A percentile compares a stretch with the other conserved stretches of the same genome.
Evolutionary conservation across 2,113 vertebrate species (phyloP).

Genomic region (Hassar affinis): DNA sequence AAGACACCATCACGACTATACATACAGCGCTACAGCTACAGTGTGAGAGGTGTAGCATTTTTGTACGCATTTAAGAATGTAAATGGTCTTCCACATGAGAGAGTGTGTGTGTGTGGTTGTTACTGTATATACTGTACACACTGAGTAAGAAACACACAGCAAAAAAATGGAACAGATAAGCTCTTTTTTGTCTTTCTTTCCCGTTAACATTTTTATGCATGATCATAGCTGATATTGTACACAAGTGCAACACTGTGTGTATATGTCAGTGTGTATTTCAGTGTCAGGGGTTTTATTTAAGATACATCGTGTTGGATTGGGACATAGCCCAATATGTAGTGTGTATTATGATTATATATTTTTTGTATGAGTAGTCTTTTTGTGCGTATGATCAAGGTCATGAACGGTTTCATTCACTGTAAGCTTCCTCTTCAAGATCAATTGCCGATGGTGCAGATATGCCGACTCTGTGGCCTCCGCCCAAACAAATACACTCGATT

Average conservation of each 20-base stretch:
- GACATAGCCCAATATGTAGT: background rate
- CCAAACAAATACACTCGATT: background rate
- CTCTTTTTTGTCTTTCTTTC: background rate
- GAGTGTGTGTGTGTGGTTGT: background rate
- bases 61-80: background rate
- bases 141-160: background rate
- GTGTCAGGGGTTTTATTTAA: background rate
- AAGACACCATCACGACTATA: background rate
- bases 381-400: background rate
- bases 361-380: background rate
- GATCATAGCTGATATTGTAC: conserved; percentile 32
- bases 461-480: background rate
- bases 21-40: background rate
- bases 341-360: background rate
- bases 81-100: background rate
- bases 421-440: background rate
- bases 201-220: conserved; percentile 44
- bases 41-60: background rate
- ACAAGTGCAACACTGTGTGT: conserved; percentile 39
- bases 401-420: background rate
- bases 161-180: background rate
- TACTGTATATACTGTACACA: background rate
- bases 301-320: background rate
- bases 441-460: background rate
- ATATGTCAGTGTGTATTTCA: background rate